Evolutionary conservation across 2,888 invertebrate genomes (phyloP), one percentile per base, ranked within the genome.

Genomic region (Phrixothrix hirtus): DNA sequence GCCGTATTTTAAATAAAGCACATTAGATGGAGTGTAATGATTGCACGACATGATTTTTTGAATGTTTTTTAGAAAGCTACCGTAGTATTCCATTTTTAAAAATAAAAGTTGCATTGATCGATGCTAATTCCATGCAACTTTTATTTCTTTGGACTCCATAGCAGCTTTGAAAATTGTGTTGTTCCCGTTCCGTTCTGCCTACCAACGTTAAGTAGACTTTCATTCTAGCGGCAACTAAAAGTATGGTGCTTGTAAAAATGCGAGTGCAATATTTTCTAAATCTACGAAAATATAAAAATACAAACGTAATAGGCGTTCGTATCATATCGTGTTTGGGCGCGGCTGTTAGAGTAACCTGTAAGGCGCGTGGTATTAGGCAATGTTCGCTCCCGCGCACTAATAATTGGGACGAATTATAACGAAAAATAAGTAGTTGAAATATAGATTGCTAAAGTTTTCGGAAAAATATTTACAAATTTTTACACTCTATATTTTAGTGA

Each of bases 401-500:
- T n/a, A n/a, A n/a, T n/a, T n/a, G n/a, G n/a, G n/a, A n/a, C n/a
- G n/a, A n/a, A n/a, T n/a, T n/a, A n/a, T n/a, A n/a, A n/a, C n/a
- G n/a, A n/a, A n/a, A 21, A 21, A 21, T 21, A 21, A 21, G 21
- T 21, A 3, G 21, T 21, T 5, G 21, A 21, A n/a, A n/a, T n/a
- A 21, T 21, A 21, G 21, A 21, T 5, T 21, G 3, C 7, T 21
- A 7, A 21, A 7, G 4, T 21, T 26, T 26, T 14, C 12, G 11
- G 14, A 38, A 38, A 38, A 21, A 26, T 35, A 51, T 35, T 38
- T 26, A 45, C 39, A 12, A 44, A 21, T 45, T 34, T 51, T 43
- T 50, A 38, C 45, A 34, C 31, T 58, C 47, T 44, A 50, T 51
- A 46, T 69, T 72, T 60, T 75, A 75, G 75, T 64, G 50, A 67